Evolutionary conservation across 2,888 invertebrate species (phyloP), one percentile per base, ranked within the genome.

Genomic region (Tetranychus truncatus): DNA sequence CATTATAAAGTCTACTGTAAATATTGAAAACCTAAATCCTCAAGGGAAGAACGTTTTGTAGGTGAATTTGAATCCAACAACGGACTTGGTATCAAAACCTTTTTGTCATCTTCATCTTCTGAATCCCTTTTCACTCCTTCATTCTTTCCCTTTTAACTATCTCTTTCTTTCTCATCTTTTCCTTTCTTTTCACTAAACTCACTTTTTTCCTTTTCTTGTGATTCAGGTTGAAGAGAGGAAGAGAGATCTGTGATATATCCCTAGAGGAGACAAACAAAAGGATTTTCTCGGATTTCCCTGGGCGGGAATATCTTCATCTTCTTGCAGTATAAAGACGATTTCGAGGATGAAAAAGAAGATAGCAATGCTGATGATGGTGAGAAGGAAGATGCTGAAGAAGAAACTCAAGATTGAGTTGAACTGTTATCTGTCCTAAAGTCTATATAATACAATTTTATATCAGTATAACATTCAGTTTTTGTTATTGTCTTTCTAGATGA

Each of bases 81-180:
- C 55, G 55, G 55, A 69, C 69, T 69, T 21, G 11, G 11, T 24
- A 18, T 69, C 34, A 20, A 11, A 20, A 18, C 11, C 20, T 69
- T 34, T 24, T 24, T 69, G 34, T 69, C 69, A 69, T 20, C 69
- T 69, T 69, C 9, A 69, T 69, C 69, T 69, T 69, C 69, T 24
- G 18, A 21, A 69, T 20, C 20, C 69, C 34, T 11, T 69, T 21
- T 69, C 21, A 20, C 69, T 69, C 69, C 20, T 21, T 69, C 34
- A 20, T 21, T 21, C 20, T 20, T 20, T 69, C 20, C 11, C 69
- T 69, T 69, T 69, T 11, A 3, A 34, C 34, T 34, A 34, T 66
- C 66, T 65, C 66, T 65, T n/a, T 65, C 66, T 65, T n/a, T 65
- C 66, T 65, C 66, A 34, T 65, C 66, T 65, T n/a, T 65, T n/a